Percentiles rank a stretch among this genome's conserved stretches.
Conservation (phyloP, 2,113 vertebrate genomes). For the Ramphastos sulfuratus region DNA sequence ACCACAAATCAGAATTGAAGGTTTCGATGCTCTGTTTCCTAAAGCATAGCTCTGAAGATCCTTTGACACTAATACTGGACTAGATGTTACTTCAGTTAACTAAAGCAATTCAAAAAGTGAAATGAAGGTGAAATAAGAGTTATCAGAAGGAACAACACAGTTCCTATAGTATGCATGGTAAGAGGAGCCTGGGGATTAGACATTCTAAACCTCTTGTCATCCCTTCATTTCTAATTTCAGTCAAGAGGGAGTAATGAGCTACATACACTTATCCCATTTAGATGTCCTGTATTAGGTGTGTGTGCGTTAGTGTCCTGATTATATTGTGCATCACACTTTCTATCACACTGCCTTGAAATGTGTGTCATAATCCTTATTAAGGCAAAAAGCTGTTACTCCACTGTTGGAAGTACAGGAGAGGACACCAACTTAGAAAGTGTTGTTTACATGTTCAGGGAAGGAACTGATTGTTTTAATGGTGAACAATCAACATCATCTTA, state of each 20-base stretch:
- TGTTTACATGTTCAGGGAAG: not conserved
- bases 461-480: not conserved
- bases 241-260: conserved; percentile 10
- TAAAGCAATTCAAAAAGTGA: conserved; percentile 18
- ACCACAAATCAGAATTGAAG: not conserved
- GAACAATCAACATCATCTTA: not conserved
- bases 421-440: not conserved
- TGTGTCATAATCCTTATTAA: not conserved
- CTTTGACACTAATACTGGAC: not conserved
- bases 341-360: not conserved
- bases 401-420: not conserved
- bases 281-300: not conserved
- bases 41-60: not conserved
- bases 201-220: conserved; percentile 13
- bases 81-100: not conserved
- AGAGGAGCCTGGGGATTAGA: not conserved
- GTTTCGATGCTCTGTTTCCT: not conserved
- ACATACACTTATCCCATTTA: not conserved
- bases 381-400: not conserved
- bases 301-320: not conserved
- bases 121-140: not conserved
- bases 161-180: not conserved
- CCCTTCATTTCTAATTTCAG: conserved; percentile 25
- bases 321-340: not conserved
- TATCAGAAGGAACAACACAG: not conserved